These are phyloP conservation scores for Acropora tenuis DNA, from an alignment of 64 coral and sea anemone species.

Conservation along the genomic window DNA sequence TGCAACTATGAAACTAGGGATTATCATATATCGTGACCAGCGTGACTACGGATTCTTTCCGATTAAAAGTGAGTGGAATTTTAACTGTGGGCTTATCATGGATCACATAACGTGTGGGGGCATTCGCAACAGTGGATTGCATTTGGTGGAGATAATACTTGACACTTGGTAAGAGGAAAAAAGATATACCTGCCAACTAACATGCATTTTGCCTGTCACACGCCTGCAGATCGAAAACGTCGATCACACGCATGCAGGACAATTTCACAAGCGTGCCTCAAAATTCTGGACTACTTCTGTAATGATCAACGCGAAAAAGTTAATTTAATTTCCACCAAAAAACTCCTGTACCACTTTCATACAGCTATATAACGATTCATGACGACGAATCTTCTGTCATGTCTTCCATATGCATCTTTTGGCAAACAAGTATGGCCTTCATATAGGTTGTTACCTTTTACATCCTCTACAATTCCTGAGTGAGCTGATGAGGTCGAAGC, in stretches of 20 bases:
- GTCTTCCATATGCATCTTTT: not conserved
- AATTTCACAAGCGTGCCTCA: not conserved
- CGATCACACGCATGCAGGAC: not conserved
- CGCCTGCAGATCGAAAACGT: not conserved
- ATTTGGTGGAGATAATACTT: no score
- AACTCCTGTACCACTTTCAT: not conserved
- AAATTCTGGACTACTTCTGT: not conserved
- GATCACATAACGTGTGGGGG: not conserved
- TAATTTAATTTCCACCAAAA: not conserved
- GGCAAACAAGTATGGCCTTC: constrained; percentile 7
- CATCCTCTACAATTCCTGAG: not conserved
- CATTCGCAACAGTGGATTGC: not conserved
- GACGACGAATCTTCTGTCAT: not conserved
- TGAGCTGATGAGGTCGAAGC: constrained; percentile 9
- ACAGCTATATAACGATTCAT: not conserved
- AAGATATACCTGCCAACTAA: not conserved
- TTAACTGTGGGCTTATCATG: not conserved
- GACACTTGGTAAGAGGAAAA: not conserved
- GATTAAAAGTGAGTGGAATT: constrained; percentile 1
- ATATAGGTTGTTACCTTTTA: constrained; percentile 21
- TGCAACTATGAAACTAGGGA: not conserved
- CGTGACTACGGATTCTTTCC: not conserved
- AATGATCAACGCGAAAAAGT: not conserved
- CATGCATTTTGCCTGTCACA: not conserved
- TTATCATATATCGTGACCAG: not conserved